phyloP scores from a whole-genome alignment of 2,888 invertebrate genomes.

The Diloba caeruleocephala region DNA sequence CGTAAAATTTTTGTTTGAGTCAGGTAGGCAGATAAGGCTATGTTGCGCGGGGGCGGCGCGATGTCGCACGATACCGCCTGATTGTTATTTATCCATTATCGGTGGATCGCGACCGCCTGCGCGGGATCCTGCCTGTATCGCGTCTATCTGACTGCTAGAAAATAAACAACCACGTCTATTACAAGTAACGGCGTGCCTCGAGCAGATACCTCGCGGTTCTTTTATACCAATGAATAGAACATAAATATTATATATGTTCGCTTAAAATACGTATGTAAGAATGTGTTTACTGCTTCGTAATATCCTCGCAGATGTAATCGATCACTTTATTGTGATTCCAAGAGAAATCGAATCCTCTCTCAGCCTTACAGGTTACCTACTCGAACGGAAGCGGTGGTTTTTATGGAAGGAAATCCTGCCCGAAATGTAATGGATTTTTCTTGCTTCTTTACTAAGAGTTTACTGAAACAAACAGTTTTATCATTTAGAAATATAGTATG shows the following conservation, averaged over 20 bases:
- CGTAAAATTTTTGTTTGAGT: slow-evolving; percentile 73
- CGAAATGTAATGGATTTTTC: slow-evolving; percentile 40
- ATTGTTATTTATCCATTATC: slow-evolving; percentile 82
- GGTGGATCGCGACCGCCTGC: slow-evolving; percentile 72
- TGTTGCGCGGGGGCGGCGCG: slow-evolving; percentile 56
- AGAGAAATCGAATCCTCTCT: slow-evolving; percentile 21
- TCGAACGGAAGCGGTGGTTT: slow-evolving; percentile 43
- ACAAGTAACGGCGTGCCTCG: slow-evolving; percentile 46
- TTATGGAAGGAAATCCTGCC: slow-evolving; percentile 39
- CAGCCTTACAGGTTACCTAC: slow-evolving; percentile 14
- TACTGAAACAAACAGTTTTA: background rate
- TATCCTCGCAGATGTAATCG: slow-evolving; percentile 34
- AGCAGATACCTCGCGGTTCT: slow-evolving; percentile 5
- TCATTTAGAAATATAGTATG: background rate
- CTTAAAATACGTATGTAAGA: slow-evolving; percentile 12
- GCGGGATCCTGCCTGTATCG: slow-evolving; percentile 68
- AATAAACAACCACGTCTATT: slow-evolving; percentile 67
- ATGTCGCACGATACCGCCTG: slow-evolving; percentile 76
- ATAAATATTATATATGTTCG: slow-evolving; percentile 9
- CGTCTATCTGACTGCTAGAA: slow-evolving; percentile 63
- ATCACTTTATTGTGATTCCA: slow-evolving; percentile 38
- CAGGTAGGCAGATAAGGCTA: slow-evolving; percentile 67
- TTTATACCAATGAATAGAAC: slow-evolving; percentile 25
- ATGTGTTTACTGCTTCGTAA: slow-evolving; percentile 8
- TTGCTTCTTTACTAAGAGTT: slow-evolving; percentile 25